A percentile compares a stretch with the other conserved stretches of the same genome.
These are phyloP conservation scores for Brassicogethes aeneus DNA, from an alignment of 2,888 invertebrate species.

Conservation along the genomic window DNA sequence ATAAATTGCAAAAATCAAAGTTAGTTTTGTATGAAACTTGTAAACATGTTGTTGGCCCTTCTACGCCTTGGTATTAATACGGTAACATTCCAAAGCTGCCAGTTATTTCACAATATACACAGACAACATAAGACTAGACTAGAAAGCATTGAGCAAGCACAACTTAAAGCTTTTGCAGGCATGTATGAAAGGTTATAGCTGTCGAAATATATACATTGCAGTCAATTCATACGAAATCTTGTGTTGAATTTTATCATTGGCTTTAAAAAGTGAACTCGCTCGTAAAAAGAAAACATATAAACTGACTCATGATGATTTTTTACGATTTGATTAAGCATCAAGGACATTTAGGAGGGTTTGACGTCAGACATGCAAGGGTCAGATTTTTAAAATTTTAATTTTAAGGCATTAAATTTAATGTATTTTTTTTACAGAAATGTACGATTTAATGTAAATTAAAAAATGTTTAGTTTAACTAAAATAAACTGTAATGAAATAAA, in stretches of 20 bases:
- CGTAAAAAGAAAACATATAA: too few species aligned
- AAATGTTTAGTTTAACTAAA: slow-evolving; percentile 21
- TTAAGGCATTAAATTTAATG: slow-evolving; percentile 35
- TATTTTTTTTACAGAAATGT: slow-evolving; percentile 33
- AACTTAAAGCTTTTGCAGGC: neutral
- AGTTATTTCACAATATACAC: neutral
- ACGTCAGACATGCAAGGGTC: slow-evolving; percentile 21
- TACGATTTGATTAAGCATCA: too few species aligned
- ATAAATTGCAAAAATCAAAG: too few species aligned
- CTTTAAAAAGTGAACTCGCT: too few species aligned
- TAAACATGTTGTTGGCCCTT: too few species aligned
- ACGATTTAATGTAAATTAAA: slow-evolving; percentile 32
- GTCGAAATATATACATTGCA: neutral
- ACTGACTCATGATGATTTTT: too few species aligned
- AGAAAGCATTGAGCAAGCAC: neutral
- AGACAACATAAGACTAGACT: neutral
- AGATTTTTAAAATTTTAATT: slow-evolving; percentile 32
- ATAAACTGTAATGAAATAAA: neutral
- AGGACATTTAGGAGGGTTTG: slow-evolving; percentile 5
- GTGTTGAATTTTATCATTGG: too few species aligned
- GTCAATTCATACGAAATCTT: slow-evolving; percentile 1
- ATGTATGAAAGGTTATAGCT: neutral
- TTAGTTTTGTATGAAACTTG: too few species aligned
- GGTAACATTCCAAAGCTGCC: neutral
- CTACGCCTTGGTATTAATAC: too few species aligned